phyloP scores from a whole-genome alignment of 2,888 invertebrate species.

The Erebia epiphron region DNA sequence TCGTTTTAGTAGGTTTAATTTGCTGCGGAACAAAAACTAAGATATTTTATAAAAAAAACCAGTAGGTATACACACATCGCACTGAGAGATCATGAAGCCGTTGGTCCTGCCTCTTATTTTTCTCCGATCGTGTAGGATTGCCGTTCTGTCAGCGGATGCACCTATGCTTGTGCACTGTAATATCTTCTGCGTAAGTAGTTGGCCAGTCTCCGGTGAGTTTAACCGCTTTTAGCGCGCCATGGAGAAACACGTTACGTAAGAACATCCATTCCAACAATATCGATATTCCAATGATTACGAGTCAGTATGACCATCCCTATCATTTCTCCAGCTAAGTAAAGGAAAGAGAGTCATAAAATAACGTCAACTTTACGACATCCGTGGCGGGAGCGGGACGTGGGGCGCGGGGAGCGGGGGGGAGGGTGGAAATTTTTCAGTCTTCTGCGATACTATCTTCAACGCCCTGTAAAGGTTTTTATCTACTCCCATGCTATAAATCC shows the following conservation, averaged over 20 bases:
- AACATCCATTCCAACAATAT: background rate
- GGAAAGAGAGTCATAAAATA: constrained; percentile 43
- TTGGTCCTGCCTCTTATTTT: too few relatives aligned
- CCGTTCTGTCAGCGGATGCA: too few relatives aligned
- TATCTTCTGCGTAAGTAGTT: too few relatives aligned
- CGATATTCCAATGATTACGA: background rate
- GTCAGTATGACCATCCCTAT: constrained; percentile 17
- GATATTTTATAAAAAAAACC: too few relatives aligned
- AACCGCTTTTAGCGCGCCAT: background rate
- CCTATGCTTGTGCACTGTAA: too few relatives aligned
- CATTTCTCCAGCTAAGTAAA: constrained; percentile 28
- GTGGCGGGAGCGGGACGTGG: constrained; percentile 27
- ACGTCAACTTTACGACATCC: constrained; percentile 45
- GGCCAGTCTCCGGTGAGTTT: too few relatives aligned
- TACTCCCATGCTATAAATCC: too few relatives aligned
- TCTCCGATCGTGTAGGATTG: too few relatives aligned
- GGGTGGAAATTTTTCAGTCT: constrained; percentile 30
- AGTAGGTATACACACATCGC: too few relatives aligned
- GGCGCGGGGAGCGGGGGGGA: background rate
- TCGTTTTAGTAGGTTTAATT: too few relatives aligned
- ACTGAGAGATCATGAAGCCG: too few relatives aligned
- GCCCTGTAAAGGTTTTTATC: constrained; percentile 26
- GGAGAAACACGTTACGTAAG: background rate
- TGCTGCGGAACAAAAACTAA: too few relatives aligned
- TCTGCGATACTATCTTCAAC: constrained; percentile 32